These are phyloP conservation scores for Bombus superbus DNA, from an alignment of 1,140 invertebrate species.

Conservation along the genomic window DNA sequence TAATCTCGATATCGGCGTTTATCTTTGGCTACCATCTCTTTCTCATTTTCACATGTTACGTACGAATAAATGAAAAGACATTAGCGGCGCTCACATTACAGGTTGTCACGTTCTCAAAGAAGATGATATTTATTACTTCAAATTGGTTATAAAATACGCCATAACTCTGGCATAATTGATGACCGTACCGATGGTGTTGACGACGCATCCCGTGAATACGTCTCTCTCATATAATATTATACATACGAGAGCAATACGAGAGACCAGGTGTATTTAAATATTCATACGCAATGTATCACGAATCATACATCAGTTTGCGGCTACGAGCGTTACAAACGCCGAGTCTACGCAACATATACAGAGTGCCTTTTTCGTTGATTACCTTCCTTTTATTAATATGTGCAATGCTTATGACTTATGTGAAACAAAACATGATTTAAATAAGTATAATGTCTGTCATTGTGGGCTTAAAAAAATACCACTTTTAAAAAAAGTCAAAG, in stretches of 20 bases:
- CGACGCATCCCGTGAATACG: constrained; percentile 22
- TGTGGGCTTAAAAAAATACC: not conserved
- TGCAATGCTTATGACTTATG: not conserved
- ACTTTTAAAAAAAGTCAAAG: not conserved
- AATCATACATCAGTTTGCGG: constrained; percentile 19
- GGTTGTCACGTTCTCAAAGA: constrained; percentile 30
- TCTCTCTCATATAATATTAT: constrained; percentile 39
- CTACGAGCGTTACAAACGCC: not conserved
- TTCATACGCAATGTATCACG: constrained; percentile 64
- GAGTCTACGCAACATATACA: not conserved
- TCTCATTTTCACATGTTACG: constrained; percentile 12
- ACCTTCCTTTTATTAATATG: not conserved
- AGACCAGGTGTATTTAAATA: constrained; percentile 58
- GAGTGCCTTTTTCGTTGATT: not conserved
- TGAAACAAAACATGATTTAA: not conserved
- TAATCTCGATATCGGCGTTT: not conserved
- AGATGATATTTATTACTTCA: constrained; percentile 65
- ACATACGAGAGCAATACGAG: constrained; percentile 48
- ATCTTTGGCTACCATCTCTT: not conserved
- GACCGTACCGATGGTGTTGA: constrained; percentile 37
- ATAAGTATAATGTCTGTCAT: not conserved
- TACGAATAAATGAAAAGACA: constrained; percentile 50
- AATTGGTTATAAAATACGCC: constrained; percentile 68
- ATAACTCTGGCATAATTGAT: constrained; percentile 64
- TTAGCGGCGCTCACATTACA: constrained; percentile 50